Base-by-base conservation (phyloP, 92 coral and sea anemone genomes). In the Virgularia gustaviana region DNA sequence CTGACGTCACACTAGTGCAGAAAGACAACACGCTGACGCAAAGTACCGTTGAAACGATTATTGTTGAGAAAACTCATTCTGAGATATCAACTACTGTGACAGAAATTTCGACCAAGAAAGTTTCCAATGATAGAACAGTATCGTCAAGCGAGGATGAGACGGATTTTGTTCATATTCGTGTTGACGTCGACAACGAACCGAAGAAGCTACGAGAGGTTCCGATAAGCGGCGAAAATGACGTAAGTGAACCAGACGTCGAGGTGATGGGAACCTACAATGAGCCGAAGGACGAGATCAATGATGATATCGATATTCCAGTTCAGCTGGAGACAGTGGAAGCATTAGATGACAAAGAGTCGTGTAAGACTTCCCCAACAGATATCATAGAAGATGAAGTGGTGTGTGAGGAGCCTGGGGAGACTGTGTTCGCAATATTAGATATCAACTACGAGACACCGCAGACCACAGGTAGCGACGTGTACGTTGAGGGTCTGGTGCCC, bases 401-500 rank as follows among this genome's bases (percentile, higher is more conserved):
- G 33, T 16, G 25, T 36, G 2, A 3, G 25, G 38, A 9, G 37
- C 45, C 47, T 42, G 55, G 32, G 35, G 61, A 68, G 8, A 49
- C 61, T n/a, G 61, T 68, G 30, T 49, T 68, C 18, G 75, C 60
- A 34, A 68, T 68, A 6, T 36, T 68, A 32, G 75, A 68, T 44
- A 49, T 68, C 8, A 49, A 68, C 0, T 68, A 68, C 55, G 75
- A 68, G 37, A 27, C 30, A 68, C 60, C 75, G 16, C n/a, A 2
- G 1, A 65, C 1, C 18, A 37, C 34, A 30, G n/a, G n/a, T n/a
- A n/a, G n/a, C n/a, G n/a, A n/a, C n/a, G n/a, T n/a, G n/a, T n/a
- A n/a, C n/a, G n/a, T n/a, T n/a, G n/a, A n/a, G n/a, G n/a, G n/a
- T n/a, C n/a, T n/a, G n/a, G n/a, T n/a, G n/a, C n/a, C n/a, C n/a